Conservation (phyloP, 2,113 vertebrate genomes). For the Hippocampus zosterae region DNA sequence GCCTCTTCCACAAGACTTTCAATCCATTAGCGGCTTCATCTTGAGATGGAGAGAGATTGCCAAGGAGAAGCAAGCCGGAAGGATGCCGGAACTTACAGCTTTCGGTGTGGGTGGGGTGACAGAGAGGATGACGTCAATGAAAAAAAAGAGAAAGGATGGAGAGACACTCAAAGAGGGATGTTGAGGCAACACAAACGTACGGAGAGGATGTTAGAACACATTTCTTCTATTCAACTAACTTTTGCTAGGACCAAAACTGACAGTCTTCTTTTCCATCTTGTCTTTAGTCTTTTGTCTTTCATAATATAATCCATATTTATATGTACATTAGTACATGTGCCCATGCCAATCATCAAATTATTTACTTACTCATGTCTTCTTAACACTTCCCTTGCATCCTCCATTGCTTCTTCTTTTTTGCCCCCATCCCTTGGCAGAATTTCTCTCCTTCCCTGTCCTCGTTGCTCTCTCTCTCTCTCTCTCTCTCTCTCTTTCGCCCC, state of each 20-base stretch:
- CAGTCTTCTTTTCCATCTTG: neutral
- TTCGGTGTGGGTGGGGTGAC: neutral
- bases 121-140: slow-evolving; percentile 67
- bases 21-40: slow-evolving; percentile 68
- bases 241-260: neutral
- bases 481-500: no score
- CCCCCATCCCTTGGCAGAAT: neutral
- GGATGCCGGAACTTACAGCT: slow-evolving; percentile 23
- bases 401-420: neutral
- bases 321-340: neutral
- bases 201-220: neutral
- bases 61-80: slow-evolving; percentile 38
- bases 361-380: neutral
- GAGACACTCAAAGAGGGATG: slow-evolving; percentile 28
- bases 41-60: slow-evolving; percentile 63
- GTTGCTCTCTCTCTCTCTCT: no score
- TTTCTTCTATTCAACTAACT: neutral
- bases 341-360: neutral
- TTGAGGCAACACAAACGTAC: slow-evolving; percentile 14
- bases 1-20: slow-evolving; percentile 68
- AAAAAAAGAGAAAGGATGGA: slow-evolving; percentile 55
- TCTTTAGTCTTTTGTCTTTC: neutral
- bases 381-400: neutral
- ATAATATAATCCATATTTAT: neutral
- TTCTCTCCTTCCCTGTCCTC: neutral